Base-by-base conservation (phyloP, 92 coral and sea anemone species). In the Porites rus region DNA sequence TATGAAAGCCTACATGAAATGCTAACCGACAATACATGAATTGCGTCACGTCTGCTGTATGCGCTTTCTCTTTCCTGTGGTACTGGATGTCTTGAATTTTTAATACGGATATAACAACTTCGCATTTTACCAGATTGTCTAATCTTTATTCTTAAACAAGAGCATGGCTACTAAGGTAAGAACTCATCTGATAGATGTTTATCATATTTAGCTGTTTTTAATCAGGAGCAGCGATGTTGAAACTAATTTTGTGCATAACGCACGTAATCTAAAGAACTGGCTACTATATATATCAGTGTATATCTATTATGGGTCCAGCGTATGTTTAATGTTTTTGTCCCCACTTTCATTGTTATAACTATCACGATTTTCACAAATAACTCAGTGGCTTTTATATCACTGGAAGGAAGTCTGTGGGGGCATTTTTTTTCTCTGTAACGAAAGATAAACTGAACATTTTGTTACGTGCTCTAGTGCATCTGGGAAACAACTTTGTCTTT, bases 81-180 rank as follows among this genome's bases (percentile, higher is more conserved):
- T 38, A 38, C 46, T 38, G 46, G 51, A 13, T 1, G 58, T 5
- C 6, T 8, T n/a, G 51, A 46, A 13, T 16, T 72, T 72, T 6
- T 25, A 66, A n/a, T 4, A 24, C 18, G 53, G 18, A 2, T 38
- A 31, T 21, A 20, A 31, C 70, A 58, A 81, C 70, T 12, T 43
- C 28, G 19, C 8, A 81, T 58, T 69, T 56, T 31, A 24, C 56
- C 43, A 22, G 70, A 59, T 72, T 60, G 13, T 1, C 64, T 8
- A 66, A 21, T 12, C 69, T 80, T 7, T 4, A 68, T 52, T 31
- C 72, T 73, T 50, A 3, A 17, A 22, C 71, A 74, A 21, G 14
- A 25, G 46, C 0, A 78, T 78, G 84, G 79, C 84, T 8, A 24
- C 85, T 4, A 78, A 71, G 86, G 84, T 73, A 87, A 66, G 62